A percentile compares a stretch with the other conserved stretches of the same genome.
Evolutionary conservation across 2,113 vertebrate species (phyloP).

Genomic region (Apaloderma vittatum): DNA sequence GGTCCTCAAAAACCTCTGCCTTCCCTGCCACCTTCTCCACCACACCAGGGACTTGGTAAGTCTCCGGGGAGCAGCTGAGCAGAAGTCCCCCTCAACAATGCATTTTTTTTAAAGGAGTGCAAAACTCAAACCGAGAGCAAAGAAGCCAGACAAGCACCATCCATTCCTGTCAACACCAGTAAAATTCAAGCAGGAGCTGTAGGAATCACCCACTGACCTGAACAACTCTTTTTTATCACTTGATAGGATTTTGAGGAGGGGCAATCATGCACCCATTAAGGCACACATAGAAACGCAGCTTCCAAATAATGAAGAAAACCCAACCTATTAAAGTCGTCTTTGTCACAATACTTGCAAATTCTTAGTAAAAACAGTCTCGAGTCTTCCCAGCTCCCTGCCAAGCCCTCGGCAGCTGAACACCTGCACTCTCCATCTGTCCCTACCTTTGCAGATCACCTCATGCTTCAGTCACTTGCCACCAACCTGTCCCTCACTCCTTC

Average conservation of each 20-base stretch:
- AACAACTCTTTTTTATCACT: neutral
- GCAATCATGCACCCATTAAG: neutral
- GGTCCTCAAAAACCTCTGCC: neutral
- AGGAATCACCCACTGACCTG: neutral
- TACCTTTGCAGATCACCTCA: slow-evolving; percentile 2
- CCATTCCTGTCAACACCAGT: neutral
- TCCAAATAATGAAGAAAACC: fast-evolving
- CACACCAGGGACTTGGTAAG: fast-evolving
- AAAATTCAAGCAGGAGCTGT: neutral
- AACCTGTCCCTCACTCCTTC: neutral
- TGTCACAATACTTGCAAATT: neutral
- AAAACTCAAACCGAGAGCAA: neutral
- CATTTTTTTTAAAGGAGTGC: neutral
- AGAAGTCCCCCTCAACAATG: fast-evolving
- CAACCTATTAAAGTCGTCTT: neutral
- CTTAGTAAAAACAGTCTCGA: neutral
- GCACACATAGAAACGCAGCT: neutral
- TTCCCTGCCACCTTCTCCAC: neutral
- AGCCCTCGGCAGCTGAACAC: neutral
- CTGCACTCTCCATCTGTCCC: slow-evolving; percentile 38
- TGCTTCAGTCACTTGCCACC: slow-evolving; percentile 7
- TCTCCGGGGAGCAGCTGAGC: neutral
- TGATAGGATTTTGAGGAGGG: neutral
- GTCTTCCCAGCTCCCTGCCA: neutral
- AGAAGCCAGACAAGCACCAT: neutral